Evolutionary conservation across 2,113 vertebrate genomes (phyloP).

Genomic region (Cyphomyrus discorhynchus): DNA sequence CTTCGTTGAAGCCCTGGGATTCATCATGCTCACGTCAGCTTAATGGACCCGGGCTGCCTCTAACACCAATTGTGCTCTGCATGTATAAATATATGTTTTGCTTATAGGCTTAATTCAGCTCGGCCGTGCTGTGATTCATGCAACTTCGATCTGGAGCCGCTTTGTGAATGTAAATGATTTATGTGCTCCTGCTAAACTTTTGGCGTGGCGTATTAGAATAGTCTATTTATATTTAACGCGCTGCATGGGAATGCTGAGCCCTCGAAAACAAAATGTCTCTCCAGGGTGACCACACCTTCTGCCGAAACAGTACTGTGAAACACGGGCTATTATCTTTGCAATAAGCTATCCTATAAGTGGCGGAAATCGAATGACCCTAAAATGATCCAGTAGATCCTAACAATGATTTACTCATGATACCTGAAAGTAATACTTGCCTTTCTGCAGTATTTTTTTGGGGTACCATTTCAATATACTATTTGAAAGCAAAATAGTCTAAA

Average conservation of each 20-base stretch:
- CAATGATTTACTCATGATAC: not conserved
- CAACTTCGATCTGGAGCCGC: slow-evolving; percentile 9
- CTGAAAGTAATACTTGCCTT: not conserved
- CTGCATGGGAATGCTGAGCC: slow-evolving; percentile 14
- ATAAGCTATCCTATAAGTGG: not conserved
- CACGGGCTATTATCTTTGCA: not conserved
- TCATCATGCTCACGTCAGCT: slow-evolving; percentile 4
- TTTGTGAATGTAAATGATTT: slow-evolving; percentile 21
- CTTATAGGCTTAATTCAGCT: slow-evolving; percentile 7
- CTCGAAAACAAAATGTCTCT: slow-evolving; percentile 21
- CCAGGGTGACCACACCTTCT: not conserved
- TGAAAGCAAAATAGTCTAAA: not conserved
- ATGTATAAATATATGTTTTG: slow-evolving; percentile 11
- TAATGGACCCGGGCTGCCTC: not conserved
- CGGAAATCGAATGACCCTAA: not conserved
- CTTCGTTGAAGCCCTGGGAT: not conserved
- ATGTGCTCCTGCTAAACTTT: slow-evolving; percentile 18
- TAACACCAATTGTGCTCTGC: not conserved
- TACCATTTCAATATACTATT: not conserved
- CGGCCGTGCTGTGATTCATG: not conserved
- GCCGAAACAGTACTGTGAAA: slow-evolving; percentile 9
- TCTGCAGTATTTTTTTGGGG: not conserved
- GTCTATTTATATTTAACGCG: slow-evolving; percentile 21
- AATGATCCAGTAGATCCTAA: not conserved
- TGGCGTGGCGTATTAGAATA: slow-evolving; percentile 6